Base-by-base conservation (phyloP, 2,113 vertebrate species). In the Hipposideros armiger region DNA sequence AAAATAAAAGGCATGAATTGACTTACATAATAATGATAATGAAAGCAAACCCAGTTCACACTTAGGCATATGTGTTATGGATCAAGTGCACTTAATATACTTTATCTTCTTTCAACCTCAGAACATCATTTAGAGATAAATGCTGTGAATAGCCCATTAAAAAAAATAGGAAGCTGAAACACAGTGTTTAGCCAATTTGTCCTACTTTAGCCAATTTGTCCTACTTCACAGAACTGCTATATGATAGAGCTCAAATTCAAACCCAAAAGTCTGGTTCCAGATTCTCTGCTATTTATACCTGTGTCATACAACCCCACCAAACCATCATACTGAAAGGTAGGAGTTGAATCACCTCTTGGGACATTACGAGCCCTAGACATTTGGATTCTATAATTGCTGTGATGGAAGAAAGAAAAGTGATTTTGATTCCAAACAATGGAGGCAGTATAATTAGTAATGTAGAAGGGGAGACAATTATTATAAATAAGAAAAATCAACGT, bases 281-380 rank as follows among this genome's bases (percentile, higher is more conserved):
- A 28, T 6, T 7, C 15, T 72, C 16, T 32, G 4, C 3, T 13
- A 0, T 64, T 72, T 42, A 22, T 7, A 4, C 19, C 3, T 20
- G 17, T 72, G 16, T 5, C 28, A 47, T 45, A 64, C 47, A 54
- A n/a, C 26, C 16, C 66, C 47, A 67, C 17, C n/a, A 30, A 30
- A 19, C 14, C 7, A 17, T 54, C 13, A 14, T 19, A 47, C 0
- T 69, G 50, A 85, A 74, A 54, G 15, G 8, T 45, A 24, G 40
- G 4, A 47, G 13, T 13, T 72, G 19, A 81, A n/a, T 72, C 9
- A 58, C 19, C 4, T 40, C 58, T 42, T 69, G 8, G 11, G 7
- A 2, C 45, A 22, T 40, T 5, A 5, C 13, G 5, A 81, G 4
- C 26, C 22, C 54, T 83, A 58, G 50, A 64, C 15, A 15, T 56